Conservation (phyloP, 2,888 invertebrate genomes). For the Amaurobius ferox region DNA sequence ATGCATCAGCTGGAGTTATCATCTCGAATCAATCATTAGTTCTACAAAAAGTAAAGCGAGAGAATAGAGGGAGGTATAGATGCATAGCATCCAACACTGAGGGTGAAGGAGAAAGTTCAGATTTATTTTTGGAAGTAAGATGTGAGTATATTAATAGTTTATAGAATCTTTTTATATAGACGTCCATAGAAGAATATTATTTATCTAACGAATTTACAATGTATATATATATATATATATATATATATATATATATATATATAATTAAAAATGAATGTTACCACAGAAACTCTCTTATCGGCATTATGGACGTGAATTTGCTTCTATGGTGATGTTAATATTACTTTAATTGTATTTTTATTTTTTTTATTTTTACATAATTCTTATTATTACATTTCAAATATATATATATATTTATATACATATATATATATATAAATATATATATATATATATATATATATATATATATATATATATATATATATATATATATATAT, state of each 20-base stretch:
- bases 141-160: slow-evolving; percentile 48
- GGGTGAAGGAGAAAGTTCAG: slow-evolving; percentile 69
- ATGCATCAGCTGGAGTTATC: slow-evolving; percentile 87
- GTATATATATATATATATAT: slow-evolving; percentile 17
- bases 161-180: not conserved
- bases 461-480: too few species aligned
- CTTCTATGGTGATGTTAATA: too few species aligned
- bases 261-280: not conserved
- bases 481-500: too few species aligned
- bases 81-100: slow-evolving; percentile 73
- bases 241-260: slow-evolving; percentile 25
- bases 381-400: too few species aligned
- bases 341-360: not conserved
- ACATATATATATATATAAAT: too few species aligned
- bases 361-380: not conserved
- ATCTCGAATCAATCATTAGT: slow-evolving; percentile 94
- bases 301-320: too few species aligned
- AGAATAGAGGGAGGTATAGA: slow-evolving; percentile 78
- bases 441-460: too few species aligned
- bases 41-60: slow-evolving; percentile 90
- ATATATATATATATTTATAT: too few species aligned
- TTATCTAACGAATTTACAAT: too few species aligned
- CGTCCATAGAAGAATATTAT: too few species aligned
- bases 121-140: slow-evolving; percentile 70
- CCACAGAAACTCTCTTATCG: too few species aligned